Evolutionary conservation across 2,113 vertebrate species (phyloP), one percentile per base, ranked within the genome.

Genomic region (Phainopepla nitens): DNA sequence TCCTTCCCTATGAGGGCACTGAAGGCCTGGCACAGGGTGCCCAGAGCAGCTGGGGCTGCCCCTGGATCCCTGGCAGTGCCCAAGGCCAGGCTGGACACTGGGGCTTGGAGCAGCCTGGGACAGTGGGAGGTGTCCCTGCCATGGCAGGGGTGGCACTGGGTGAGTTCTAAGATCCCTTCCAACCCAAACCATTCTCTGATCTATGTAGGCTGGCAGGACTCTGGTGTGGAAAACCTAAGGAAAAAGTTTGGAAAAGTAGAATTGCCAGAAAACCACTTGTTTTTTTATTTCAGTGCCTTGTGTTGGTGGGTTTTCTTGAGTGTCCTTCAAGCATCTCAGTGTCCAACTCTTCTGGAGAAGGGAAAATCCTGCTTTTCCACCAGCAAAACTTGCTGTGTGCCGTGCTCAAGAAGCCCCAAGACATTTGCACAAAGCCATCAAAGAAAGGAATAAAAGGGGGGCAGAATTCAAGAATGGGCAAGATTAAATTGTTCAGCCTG

Each of bases 1-100:
- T 75, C 0, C 2, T 17, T 21, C 60, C 19, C 69, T 66, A 19
- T 0, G 0, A 73, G 36, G 36, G 27, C 16, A 58, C 11, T 5
- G 1, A 81, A 51, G 10, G 10, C 62, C 76, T 65, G 68, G 86
- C 73, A 47, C 41, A 79, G 73, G 39, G 20, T 54, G 47, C 65
- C 65, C 75, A 79, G 65, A 87, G 54, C 3, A 70, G 84, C 84
- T 87, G 64, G 2, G 84, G 39, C 58, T 80, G 66, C 31, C 35
- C 50, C 76, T 85, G 82, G 35, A 82, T 51, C 51, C 53, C 87
- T 82, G 77, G 36, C 1, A 45, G 51, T 75, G 69, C 0, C 69
- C 77, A 28, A 82, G 60, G 42, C 42, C 75, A 64, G 57, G 75
- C 0, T 87, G 84, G 65, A 87, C 1, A 4, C 4, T 61, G 22